Base-by-base conservation (phyloP, 1,140 invertebrate species). In the Drosophila bocqueti region DNA sequence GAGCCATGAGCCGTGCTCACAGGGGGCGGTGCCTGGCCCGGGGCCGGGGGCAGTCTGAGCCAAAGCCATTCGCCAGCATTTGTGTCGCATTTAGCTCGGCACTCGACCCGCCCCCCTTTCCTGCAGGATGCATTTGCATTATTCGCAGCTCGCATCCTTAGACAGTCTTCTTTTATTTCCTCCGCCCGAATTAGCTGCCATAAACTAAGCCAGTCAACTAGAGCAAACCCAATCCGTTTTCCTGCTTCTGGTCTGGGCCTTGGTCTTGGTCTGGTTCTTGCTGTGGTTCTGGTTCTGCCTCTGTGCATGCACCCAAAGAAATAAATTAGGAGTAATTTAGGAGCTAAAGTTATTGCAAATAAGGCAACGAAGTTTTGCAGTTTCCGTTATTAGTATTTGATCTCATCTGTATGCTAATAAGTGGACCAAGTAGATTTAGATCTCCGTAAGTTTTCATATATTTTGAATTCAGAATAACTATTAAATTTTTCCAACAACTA, bases 101-200 rank as follows among this genome's bases (percentile, higher is more conserved):
- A 31, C 40, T 76, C 42, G 50, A 18, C 54, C 49, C 55, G 29
- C 40, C 36, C 40, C 34, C 18, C 61, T 10, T 15, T 68, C 67
- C 67, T 45, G 40, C 65, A 50, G 75, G 46, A 58, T 67, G 60
- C 78, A 64, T 81, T 77, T 77, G 81, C 84, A 80, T 83, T 71
- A 60, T 78, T 75, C 77, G 66, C 68, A 75, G 82, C 67, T 60
- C 78, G 83, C 83, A 87, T 83, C 76, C 76, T 87, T 77, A 80
- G 84, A 84, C 81, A 52, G 73, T 79, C 74, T 83, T 89, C 83
- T 84, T 87, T 89, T 89, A 87, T 87, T 89, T 84, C 81, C 84
- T 72, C 45, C 67, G 42, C 29, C 77, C 78, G 84, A 87, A 87
- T 87, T 87, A 87, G 84, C 85, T 84, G 64, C 24, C 84, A 87